phyloP scores from a whole-genome alignment of 2,113 vertebrate species.

The Entelurus aequoreus region DNA sequence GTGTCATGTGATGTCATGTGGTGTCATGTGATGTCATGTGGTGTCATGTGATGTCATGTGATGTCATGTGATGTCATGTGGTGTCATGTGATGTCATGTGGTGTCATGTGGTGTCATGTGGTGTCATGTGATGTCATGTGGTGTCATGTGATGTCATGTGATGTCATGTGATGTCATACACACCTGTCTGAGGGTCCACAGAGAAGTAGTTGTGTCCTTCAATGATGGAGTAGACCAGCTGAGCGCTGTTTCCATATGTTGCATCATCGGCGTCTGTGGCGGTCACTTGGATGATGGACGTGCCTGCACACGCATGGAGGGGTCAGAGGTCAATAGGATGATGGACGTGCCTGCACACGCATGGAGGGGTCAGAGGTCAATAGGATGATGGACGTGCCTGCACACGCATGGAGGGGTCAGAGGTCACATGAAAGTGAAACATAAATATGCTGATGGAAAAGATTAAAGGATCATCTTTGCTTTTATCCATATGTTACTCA shows the following conservation, averaged over 20 bases:
- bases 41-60: no score
- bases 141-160: no score
- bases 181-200: conserved; percentile 88
- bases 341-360: not conserved
- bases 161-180: not conserved
- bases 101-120: no score
- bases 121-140: no score
- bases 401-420: not conserved
- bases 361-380: conserved; percentile 7
- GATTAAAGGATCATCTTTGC: conserved; percentile 35
- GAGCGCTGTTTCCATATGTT: conserved; percentile 84
- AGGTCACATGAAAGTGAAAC: conserved; percentile 4
- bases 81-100: no score
- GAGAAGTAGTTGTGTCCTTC: conserved; percentile 86
- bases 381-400: not conserved
- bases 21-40: no score
- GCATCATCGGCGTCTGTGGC: conserved; percentile 85
- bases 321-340: conserved; percentile 3
- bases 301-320: conserved; percentile 53
- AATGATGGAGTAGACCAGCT: conserved; percentile 82
- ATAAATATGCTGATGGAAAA: conserved; percentile 18
- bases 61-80: no score
- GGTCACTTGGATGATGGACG: conserved; percentile 79
- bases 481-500: not conserved
- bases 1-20: no score